Percentiles rank a stretch among this genome's conserved stretches.
These are phyloP conservation scores for Halictus ligatus DNA, from an alignment of 2,888 invertebrate genomes.

Conservation along the genomic window DNA sequence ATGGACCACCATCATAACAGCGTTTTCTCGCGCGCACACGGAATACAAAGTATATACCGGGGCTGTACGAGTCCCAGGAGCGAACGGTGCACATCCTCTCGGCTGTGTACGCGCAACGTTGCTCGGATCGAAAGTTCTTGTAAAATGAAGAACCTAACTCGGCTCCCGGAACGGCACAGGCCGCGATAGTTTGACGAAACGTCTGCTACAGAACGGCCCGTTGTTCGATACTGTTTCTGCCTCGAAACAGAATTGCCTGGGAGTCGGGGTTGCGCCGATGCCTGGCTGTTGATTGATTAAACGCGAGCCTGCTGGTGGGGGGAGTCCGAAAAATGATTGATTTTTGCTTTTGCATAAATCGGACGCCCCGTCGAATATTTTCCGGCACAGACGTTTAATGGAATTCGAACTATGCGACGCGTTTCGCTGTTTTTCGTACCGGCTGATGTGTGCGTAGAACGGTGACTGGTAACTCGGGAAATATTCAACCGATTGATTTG, in stretches of 20 bases:
- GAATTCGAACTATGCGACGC: no score
- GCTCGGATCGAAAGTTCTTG: conserved; percentile 56
- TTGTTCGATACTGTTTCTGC: background rate
- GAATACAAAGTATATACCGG: conserved; percentile 79
- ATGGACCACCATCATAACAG: conserved; percentile 78
- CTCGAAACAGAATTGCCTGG: background rate
- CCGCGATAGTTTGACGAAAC: background rate
- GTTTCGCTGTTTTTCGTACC: no score
- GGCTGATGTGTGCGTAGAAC: no score
- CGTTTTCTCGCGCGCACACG: conserved; percentile 78
- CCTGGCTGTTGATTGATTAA: conserved; percentile 5
- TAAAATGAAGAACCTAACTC: conserved; percentile 24
- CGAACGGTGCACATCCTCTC: conserved; percentile 29
- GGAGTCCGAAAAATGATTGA: background rate
- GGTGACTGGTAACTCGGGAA: no score
- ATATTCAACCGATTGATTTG: no score
- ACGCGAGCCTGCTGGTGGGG: background rate
- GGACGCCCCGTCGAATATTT: no score
- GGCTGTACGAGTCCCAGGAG: conserved; percentile 70
- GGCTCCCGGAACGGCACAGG: background rate
- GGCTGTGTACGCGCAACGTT: background rate
- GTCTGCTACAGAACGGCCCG: background rate
- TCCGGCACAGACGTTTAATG: background rate
- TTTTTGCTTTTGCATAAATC: background rate
- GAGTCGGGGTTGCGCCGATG: background rate